phyloP scores from a whole-genome alignment of 1,140 invertebrate genomes.

The Drosophila lacteicornis region DNA sequence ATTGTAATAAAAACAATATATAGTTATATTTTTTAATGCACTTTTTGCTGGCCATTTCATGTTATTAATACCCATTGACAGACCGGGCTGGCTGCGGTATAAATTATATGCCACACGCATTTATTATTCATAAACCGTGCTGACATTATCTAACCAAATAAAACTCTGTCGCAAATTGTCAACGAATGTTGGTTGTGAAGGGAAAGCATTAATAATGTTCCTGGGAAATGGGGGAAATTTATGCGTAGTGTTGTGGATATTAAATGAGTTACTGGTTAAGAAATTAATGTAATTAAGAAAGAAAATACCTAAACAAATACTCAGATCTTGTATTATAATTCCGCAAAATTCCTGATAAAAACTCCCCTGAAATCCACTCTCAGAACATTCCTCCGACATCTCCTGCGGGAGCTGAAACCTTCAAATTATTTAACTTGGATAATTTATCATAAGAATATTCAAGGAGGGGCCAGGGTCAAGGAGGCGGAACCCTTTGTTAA shows the following conservation, averaged over 20 bases:
- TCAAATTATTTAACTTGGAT: constrained; percentile 21
- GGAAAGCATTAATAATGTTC: neutral
- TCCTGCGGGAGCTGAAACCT: neutral
- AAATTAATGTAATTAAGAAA: neutral
- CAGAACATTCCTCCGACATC: neutral
- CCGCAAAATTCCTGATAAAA: neutral
- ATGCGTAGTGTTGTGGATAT: neutral
- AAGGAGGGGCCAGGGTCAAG: neutral
- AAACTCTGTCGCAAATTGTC: constrained; percentile 9
- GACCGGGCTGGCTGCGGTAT: neutral
- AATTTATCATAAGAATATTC: constrained; percentile 49
- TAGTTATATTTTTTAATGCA: constrained; percentile 13
- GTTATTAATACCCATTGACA: constrained; percentile 66
- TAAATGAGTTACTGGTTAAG: neutral
- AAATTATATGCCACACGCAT: constrained; percentile 22
- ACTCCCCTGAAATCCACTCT: too few relatives aligned
- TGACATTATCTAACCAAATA: constrained; percentile 63
- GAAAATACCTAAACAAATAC: too few relatives aligned
- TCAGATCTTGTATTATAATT: too few relatives aligned
- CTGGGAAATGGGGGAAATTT: neutral
- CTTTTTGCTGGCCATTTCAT: constrained; percentile 16
- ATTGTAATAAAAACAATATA: constrained; percentile 22
- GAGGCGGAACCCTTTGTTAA: constrained; percentile 10
- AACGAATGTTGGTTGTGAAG: constrained; percentile 7
- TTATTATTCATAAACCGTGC: constrained; percentile 37